Evolutionary conservation across 1,140 invertebrate genomes (phyloP).

Genomic region (Dryas iulia): DNA sequence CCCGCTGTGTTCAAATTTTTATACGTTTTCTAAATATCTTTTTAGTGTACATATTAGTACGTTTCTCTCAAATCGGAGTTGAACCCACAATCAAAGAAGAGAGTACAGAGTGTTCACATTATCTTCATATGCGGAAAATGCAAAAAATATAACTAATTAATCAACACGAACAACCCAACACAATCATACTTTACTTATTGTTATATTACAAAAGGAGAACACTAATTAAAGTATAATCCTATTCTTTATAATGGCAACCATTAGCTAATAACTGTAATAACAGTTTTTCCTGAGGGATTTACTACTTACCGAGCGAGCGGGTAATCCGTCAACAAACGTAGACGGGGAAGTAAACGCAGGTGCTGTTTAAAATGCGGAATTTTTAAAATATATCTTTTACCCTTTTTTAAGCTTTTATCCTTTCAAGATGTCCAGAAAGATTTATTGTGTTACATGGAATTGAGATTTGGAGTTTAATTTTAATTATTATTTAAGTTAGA

Average conservation of each 20-base stretch:
- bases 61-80: no score
- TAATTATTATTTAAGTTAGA: neutral
- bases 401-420: neutral
- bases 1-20: no score
- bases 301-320: slow-evolving; percentile 32
- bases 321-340: slow-evolving; percentile 42
- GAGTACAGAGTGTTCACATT: no score
- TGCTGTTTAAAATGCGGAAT: slow-evolving; percentile 40
- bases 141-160: no score
- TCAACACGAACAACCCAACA: no score
- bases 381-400: slow-evolving; percentile 24
- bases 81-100: no score
- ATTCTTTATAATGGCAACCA: slow-evolving; percentile 32
- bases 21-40: no score
- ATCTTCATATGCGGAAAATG: no score
- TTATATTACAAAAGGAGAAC: slow-evolving; percentile 37
- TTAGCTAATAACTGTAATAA: slow-evolving; percentile 48
- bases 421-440: neutral
- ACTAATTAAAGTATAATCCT: slow-evolving; percentile 58
- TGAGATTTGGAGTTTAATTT: neutral
- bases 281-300: slow-evolving; percentile 63
- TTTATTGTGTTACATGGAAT: neutral
- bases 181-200: no score
- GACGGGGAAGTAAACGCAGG: slow-evolving; percentile 50
- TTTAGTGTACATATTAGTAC: no score